These are phyloP conservation scores for Hafferia zeledoni DNA, from an alignment of 2,797 vertebrate genomes.

Conservation along the genomic window DNA sequence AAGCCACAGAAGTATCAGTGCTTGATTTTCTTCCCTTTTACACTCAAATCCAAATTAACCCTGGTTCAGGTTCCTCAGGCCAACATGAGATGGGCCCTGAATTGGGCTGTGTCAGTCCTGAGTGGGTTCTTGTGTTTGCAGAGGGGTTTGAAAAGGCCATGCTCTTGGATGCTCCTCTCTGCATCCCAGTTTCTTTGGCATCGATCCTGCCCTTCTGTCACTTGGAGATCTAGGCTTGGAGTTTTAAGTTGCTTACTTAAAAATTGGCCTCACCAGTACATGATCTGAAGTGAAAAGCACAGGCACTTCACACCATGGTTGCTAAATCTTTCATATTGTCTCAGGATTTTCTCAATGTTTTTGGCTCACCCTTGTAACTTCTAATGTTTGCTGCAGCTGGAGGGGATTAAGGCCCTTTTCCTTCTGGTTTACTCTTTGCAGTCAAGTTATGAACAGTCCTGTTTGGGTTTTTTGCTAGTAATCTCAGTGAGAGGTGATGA, in stretches of 20 bases:
- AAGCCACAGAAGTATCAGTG: not conserved
- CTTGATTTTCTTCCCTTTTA: conserved; percentile 1
- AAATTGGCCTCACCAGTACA: not conserved
- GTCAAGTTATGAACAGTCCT: not conserved
- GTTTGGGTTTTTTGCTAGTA: not conserved
- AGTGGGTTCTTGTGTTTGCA: not conserved
- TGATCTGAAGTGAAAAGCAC: not conserved
- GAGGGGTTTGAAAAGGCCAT: not conserved
- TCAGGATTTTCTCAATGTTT: not conserved
- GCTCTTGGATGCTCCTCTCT: not conserved
- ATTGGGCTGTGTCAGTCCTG: not conserved
- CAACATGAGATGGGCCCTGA: not conserved
- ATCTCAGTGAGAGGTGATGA: not conserved
- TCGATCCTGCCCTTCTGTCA: not conserved
- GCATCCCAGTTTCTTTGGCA: not conserved
- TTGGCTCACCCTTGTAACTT: not conserved
- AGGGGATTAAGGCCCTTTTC: not conserved
- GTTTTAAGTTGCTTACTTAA: not conserved
- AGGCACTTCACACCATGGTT: rapidly evolving
- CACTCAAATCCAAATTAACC: not conserved
- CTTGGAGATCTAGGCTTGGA: not conserved
- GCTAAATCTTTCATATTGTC: not conserved
- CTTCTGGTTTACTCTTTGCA: not conserved
- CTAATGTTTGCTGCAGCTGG: not conserved
- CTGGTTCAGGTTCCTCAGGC: not conserved